Evolutionary conservation across 1,140 invertebrate genomes (phyloP).

Genomic region (Nasonia vitripennis): DNA sequence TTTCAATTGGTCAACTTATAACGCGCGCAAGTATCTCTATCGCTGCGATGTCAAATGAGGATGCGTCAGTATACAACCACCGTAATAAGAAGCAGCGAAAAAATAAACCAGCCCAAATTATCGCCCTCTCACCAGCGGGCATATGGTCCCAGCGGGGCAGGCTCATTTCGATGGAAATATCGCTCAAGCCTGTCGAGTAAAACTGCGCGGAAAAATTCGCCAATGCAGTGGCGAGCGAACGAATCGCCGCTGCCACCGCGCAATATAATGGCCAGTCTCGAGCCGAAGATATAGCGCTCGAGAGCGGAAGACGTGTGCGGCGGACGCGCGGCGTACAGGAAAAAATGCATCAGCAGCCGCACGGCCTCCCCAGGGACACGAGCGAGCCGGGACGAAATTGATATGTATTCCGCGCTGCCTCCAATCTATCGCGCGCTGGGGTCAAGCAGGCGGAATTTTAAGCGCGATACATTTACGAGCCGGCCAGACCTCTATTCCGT

Average conservation of each 20-base stretch:
- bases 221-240: constrained; percentile 27
- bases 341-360: constrained; percentile 62
- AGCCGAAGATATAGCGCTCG: background rate
- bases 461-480: constrained; percentile 63
- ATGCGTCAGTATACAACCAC: no score
- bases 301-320: constrained; percentile 24
- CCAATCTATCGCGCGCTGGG: constrained; percentile 73
- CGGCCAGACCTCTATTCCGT: constrained; percentile 40
- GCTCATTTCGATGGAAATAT: constrained; percentile 46
- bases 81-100: no score
- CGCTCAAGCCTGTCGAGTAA: background rate
- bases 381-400: constrained; percentile 67
- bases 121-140: background rate
- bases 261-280: constrained; percentile 38
- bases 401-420: constrained; percentile 74
- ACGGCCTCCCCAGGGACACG: constrained; percentile 65
- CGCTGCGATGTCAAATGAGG: no score
- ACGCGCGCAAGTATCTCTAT: no score
- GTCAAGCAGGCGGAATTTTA: constrained; percentile 76
- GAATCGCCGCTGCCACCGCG: constrained; percentile 38
- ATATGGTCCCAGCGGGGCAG: constrained; percentile 36
- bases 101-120: background rate
- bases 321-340: constrained; percentile 50
- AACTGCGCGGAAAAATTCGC: constrained; percentile 17
- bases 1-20: background rate